A percentile compares a stretch with the other conserved stretches of the same genome.
Conservation (phyloP, 2,888 invertebrate genomes). For the Drosophila mettleri region DNA sequence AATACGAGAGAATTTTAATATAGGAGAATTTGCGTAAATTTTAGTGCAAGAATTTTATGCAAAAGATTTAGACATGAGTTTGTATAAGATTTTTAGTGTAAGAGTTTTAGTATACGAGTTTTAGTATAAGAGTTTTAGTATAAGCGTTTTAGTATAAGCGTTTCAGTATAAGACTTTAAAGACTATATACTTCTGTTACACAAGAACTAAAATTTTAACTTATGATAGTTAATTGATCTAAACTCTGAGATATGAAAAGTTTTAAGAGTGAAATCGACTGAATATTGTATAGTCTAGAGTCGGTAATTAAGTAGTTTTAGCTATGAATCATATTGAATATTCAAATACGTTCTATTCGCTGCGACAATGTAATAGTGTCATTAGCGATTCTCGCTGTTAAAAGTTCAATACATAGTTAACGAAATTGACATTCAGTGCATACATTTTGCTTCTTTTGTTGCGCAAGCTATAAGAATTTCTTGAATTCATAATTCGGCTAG, state of each 20-base stretch:
- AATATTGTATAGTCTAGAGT: background rate
- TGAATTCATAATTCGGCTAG: slow-evolving; percentile 8
- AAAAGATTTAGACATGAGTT: no score
- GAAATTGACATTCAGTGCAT: background rate
- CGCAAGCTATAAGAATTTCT: slow-evolving; percentile 9
- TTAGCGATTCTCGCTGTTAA: background rate
- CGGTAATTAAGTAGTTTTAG: background rate
- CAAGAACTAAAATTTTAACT: no score
- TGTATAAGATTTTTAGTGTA: background rate
- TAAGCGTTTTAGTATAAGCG: background rate
- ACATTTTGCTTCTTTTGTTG: background rate
- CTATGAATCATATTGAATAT: background rate
- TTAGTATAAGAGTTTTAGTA: background rate
- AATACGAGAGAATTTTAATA: no score
- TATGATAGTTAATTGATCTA: no score
- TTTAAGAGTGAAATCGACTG: no score
- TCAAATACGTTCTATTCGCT: background rate
- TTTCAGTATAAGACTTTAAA: background rate
- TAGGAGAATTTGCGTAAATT: no score
- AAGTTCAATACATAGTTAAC: background rate
- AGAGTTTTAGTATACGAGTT: background rate
- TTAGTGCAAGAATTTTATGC: no score
- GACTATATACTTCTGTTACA: no score
- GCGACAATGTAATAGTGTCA: background rate
- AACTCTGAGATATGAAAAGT: no score